Evolutionary conservation across 2,113 vertebrate genomes (phyloP), one percentile per base, ranked within the genome.

Genomic region (Montifringilla adamsi): DNA sequence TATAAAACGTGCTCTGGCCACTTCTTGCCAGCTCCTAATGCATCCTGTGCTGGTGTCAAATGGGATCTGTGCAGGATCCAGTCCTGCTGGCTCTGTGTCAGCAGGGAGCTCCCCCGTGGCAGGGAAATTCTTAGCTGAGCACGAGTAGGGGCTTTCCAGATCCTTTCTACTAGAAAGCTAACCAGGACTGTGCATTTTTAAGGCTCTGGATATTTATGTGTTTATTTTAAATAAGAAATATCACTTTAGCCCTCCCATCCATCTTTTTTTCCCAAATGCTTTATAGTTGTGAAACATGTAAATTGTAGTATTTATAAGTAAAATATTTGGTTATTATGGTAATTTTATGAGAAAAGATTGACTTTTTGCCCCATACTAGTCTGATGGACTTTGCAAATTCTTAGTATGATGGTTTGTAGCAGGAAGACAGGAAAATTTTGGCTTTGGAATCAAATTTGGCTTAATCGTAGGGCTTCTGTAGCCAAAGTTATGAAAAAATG

Each of bases 401-500:
- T 87, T 90, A 89, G 22, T 72, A 28, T 0, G 66, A 58, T 39
- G 23, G 31, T 82, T 66, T 94, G 60, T 59, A 90, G 87, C 87
- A 94, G 93, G 72, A 91, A 66, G 68, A 84, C 47, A 64, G 89
- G 80, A 94, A 93, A 82, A n/a, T 47, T 87, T 41, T 90, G 93
- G 91, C 94, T 91, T 92, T 83, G 76, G 81, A 94, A 95, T 94
- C 62, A 93, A 82, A 93, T 92, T 90, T 95, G 93, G 93, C 91
- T 93, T 81, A 93, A 93, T 52, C 2, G 12, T 87, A 83, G 74
- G 50, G 91, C 83, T 94, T 95, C 78, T 95, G 86, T 92, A 89
- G 95, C 95, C 97, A 97, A 97, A 95, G 86, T 95, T 97, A 95
- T 95, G 95, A 93, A 96, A 95, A 92, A 89, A 37, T 90, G 90